phyloP scores from a whole-genome alignment of 2,797 vertebrate genomes.

The Euphonia xanthogaster region DNA sequence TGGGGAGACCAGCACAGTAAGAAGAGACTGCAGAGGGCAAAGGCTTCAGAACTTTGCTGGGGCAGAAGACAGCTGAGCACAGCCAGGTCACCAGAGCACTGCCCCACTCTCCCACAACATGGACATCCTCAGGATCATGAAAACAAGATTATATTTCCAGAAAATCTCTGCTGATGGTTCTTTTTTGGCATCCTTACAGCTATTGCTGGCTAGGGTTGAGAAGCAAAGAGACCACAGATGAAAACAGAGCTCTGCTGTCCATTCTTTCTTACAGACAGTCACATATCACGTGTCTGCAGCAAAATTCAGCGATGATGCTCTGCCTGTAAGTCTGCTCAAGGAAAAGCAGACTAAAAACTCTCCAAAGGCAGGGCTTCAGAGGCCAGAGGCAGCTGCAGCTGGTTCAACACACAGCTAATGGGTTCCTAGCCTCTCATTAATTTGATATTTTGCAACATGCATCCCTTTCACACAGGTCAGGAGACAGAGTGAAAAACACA shows the following conservation, averaged over 20 bases:
- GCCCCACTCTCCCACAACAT: neutral
- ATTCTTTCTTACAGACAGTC: neutral
- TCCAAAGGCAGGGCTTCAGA: neutral
- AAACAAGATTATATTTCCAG: neutral
- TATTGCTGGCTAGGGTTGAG: neutral
- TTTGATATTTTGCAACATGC: rapidly evolving
- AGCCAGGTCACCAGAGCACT: neutral
- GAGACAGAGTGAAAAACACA: neutral
- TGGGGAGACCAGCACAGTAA: neutral
- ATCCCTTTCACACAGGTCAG: neutral
- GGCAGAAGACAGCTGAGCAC: neutral
- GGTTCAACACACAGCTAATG: neutral
- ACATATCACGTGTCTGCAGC: neutral
- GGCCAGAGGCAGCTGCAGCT: neutral
- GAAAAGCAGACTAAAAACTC: neutral
- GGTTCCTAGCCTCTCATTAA: neutral
- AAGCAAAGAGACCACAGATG: neutral
- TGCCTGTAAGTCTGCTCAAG: neutral
- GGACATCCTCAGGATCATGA: neutral
- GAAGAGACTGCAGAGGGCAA: neutral
- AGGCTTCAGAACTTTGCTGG: neutral
- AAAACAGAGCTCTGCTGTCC: neutral
- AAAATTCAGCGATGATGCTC: neutral
- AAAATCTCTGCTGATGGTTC: neutral
- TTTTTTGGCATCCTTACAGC: neutral